Evolutionary conservation across 1,140 invertebrate genomes (phyloP).

Genomic region (Phocides pigmalion): DNA sequence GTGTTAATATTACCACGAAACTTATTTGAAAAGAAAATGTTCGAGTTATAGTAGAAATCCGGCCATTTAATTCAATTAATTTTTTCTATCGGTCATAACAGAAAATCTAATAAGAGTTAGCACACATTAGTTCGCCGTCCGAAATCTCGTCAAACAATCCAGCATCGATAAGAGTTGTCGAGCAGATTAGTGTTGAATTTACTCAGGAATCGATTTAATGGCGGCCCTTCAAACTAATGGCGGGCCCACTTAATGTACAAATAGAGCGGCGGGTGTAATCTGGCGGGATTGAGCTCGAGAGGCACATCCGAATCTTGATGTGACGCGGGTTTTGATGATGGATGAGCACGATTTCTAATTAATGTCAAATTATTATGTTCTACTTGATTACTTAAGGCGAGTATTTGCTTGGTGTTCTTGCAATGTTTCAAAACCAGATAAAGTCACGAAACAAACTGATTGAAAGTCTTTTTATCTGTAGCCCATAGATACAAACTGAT

Average conservation of each 20-base stretch:
- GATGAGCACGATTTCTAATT: conserved; percentile 22
- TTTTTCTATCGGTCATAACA: neutral
- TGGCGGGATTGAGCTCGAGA: conserved; percentile 44
- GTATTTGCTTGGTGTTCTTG: too few relatives aligned
- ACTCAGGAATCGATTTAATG: conserved; percentile 47
- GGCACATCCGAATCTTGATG: conserved; percentile 37
- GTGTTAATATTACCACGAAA: neutral
- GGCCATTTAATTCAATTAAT: neutral
- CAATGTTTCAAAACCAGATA: too few relatives aligned
- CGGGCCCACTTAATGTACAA: conserved; percentile 51
- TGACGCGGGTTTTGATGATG: conserved; percentile 14
- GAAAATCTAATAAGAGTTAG: neutral
- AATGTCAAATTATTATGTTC: conserved; percentile 9
- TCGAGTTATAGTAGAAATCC: neutral
- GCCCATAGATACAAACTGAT: too few relatives aligned
- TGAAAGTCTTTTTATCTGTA: too few relatives aligned
- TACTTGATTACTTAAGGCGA: neutral
- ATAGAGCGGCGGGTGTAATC: conserved; percentile 48
- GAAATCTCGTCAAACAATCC: conserved; percentile 20
- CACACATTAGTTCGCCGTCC: neutral
- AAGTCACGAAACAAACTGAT: too few relatives aligned
- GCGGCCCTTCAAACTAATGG: conserved; percentile 49
- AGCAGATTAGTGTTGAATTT: conserved; percentile 40
- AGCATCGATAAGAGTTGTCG: conserved; percentile 33
- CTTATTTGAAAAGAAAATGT: neutral